phyloP scores from a whole-genome alignment of 2,113 vertebrate species.

The Brachypodius melanocephalos region DNA sequence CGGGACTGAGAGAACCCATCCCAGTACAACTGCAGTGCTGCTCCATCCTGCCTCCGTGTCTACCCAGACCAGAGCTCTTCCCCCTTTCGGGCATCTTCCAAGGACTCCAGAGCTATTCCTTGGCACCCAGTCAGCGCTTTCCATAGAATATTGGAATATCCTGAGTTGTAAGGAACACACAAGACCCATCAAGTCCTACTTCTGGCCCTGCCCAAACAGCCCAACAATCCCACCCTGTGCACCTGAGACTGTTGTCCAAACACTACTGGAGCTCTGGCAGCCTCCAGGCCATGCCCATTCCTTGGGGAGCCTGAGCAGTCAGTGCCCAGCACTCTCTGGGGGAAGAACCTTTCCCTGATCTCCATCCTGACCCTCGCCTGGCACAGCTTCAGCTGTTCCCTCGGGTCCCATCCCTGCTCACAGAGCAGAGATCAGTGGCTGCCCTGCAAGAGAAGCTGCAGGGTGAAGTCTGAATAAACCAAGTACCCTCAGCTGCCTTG shows the following conservation, averaged over 20 bases:
- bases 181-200: neutral
- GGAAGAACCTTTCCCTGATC: neutral
- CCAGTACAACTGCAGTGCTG: neutral
- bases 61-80: neutral
- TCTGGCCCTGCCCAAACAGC: neutral
- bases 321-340: neutral
- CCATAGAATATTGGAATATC: neutral
- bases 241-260: neutral
- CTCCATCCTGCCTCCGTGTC: neutral
- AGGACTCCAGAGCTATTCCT: neutral
- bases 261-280: neutral
- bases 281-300: accelerated
- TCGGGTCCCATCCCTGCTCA: neutral
- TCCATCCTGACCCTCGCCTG: neutral
- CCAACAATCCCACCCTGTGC: neutral
- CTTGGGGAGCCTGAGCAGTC: neutral
- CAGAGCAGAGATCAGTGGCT: neutral
- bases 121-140: neutral
- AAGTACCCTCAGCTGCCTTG: neutral
- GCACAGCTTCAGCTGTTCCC: neutral
- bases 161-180: neutral
- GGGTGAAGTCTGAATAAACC: neutral
- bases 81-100: neutral
- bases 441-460: neutral
- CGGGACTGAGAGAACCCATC: neutral